Evolutionary conservation across 2,797 vertebrate species (phyloP), one percentile per base, ranked within the genome.

Genomic region (Sphenodon punctatus): DNA sequence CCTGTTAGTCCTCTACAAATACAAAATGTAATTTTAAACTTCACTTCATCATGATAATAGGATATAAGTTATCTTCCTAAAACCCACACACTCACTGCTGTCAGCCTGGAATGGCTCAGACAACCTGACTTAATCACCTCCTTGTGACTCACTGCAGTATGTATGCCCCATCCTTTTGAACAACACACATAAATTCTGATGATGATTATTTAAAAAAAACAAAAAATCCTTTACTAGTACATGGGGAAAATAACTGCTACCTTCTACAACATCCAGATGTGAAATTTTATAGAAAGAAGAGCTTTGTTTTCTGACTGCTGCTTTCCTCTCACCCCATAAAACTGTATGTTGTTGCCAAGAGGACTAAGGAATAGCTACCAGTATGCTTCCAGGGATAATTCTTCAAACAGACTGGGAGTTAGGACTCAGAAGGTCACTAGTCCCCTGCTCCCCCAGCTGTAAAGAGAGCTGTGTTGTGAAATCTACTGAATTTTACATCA

Each of bases 11-110:
- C 67, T 91, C 88, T 89, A 92, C 88, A 91, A 93, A 94, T 70
- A 91, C 17, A 89, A 93, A 94, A 90, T 45, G 68, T 78, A 90
- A 88, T 89, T 89, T 90, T 85, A 90, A 91, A 80, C 88, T 92
- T 89, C 68, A 80, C 86, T 92, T 87, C 84, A 91, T 93, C 91
- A 82, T 72, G 70, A 64, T 90, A 92, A 92, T 87, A 89, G 91
- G 83, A 79, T 78, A 75, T 75, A 82, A 89, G 76, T 66, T 90
- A 70, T 80, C 84, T 85, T 86, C 79, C 75, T 76, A 84, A 93
- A 87, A 60, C 67, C 53, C 82, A 45, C 67, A 88, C 71, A 78
- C 77, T 85, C 66, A 60, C 56, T 88, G 63, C 76, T 91, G 80
- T 74, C 90, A 89, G 78, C 76, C 80, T 60, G 87, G 85, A 84